Evolutionary conservation across 2,888 invertebrate species (phyloP), one percentile per base, ranked within the genome.

Genomic region (Caenorhabditis wallacei): DNA sequence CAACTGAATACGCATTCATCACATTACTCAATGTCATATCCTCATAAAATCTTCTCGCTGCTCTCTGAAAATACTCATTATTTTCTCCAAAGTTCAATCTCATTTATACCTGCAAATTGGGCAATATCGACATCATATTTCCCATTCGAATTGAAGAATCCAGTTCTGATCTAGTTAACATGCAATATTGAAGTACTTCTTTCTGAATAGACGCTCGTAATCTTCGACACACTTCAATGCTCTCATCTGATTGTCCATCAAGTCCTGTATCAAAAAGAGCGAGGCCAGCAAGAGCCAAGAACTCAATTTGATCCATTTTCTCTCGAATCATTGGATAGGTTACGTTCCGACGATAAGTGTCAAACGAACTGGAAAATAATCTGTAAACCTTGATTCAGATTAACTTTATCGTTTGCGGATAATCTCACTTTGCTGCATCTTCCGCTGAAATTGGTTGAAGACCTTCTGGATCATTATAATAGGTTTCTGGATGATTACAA

Each of bases 201-300:
- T 68, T 18, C 26, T 76, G 76, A 10, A 76, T 37, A 4, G 61
- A 20, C n/a, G 37, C 48, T 11, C 76, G 46, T 10, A 61, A 43
- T 30, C 51, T 59, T 11, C 51, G 22, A 26, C 76, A 76, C 2
- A 35, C 20, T n/a, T 68, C 69, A n/a, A 69, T 61, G 66, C 61
- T 57, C 16, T 59, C 37, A 35, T 76, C 76, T 0, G 76, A 61
- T 22, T 76, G 76, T 4, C 76, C 76, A 11, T 76, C 76, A 7
- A 76, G 53, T 20, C 76, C 76, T n/a, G 76, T 76, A 30, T 76
- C 76, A 22, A 76, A 76, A 10, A 76, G 61, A 53, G 57, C 26
- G 10, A 76, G 35, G 1, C 61, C 69, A 0, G 61, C 48, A n/a
- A 76, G 53, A 16, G 76, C 59, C 18, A 76, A 54, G 24, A 76